Evolutionary conservation across 2,797 vertebrate genomes (phyloP).

Genomic region (Pseudochaenichthys georgianus): DNA sequence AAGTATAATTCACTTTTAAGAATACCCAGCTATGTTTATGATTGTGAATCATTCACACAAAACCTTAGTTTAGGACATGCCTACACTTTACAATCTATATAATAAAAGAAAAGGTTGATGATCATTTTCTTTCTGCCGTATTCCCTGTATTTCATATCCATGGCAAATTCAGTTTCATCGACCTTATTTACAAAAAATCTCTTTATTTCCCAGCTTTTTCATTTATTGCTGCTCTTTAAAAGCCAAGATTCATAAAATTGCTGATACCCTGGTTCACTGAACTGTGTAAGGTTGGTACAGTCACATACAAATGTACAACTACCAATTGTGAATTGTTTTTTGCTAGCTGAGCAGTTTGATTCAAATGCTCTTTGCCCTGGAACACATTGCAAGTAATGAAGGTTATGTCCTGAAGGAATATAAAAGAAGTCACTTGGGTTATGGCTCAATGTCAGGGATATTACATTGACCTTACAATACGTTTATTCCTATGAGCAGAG

Average conservation of each 20-base stretch:
- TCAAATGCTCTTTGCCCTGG: slow-evolving; percentile 35
- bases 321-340: slow-evolving; percentile 23
- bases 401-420: slow-evolving; percentile 11
- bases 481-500: background rate
- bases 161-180: slow-evolving; percentile 31
- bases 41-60: slow-evolving; percentile 2
- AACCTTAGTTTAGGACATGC: background rate
- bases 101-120: slow-evolving; percentile 9
- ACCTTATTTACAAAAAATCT: slow-evolving; percentile 40
- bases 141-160: slow-evolving; percentile 13
- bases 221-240: slow-evolving; percentile 33
- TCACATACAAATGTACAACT: slow-evolving; percentile 39
- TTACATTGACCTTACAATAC: slow-evolving; percentile 10
- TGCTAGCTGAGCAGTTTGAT: slow-evolving; percentile 41
- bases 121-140: background rate
- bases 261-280: slow-evolving; percentile 14
- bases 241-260: slow-evolving; percentile 40
- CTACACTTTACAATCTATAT: background rate
- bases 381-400: slow-evolving; percentile 33
- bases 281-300: slow-evolving; percentile 25
- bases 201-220: slow-evolving; percentile 18
- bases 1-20: no score
- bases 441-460: background rate
- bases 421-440: background rate
- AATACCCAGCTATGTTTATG: background rate